Percentiles rank a stretch among this genome's conserved stretches.
Conservation (phyloP, 2,797 vertebrate genomes). For the Limosa lapponica region DNA sequence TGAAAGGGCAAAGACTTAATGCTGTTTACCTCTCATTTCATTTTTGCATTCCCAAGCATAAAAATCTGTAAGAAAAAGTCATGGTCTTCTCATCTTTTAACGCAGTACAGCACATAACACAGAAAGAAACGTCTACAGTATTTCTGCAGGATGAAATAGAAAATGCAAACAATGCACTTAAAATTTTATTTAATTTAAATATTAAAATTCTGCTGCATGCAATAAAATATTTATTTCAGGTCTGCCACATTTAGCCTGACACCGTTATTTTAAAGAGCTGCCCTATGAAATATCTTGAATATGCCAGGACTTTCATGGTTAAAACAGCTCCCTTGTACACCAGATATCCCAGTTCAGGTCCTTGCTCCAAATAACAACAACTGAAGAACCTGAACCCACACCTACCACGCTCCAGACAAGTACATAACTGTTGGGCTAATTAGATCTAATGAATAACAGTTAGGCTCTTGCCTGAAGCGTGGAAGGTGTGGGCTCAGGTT, state of each 20-base stretch:
- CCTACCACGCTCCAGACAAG: not conserved
- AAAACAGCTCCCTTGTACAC: not conserved
- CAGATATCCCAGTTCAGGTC: not conserved
- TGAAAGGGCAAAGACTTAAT: not conserved
- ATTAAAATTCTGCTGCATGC: not conserved
- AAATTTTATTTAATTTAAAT: not conserved
- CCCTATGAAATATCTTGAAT: not conserved
- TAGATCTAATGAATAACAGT: not conserved
- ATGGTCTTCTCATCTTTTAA: not conserved
- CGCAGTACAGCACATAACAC: not conserved
- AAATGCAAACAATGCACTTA: not conserved
- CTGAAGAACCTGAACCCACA: not conserved
- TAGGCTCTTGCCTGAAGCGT: not conserved
- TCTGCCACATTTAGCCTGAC: not conserved
- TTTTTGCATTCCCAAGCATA: not conserved
- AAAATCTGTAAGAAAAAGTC: not conserved
- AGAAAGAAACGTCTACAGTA: not conserved
- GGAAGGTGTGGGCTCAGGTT: not conserved
- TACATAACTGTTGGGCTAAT: not conserved
- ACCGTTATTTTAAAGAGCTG: not conserved
- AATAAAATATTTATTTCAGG: not conserved
- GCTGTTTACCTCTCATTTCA: not conserved
- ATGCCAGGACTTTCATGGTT: not conserved
- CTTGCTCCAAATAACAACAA: not conserved
- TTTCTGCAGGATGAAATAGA: not conserved